These are phyloP conservation scores for Chrysochloris asiatica DNA, from an alignment of 2,113 vertebrate genomes.

Conservation along the genomic window DNA sequence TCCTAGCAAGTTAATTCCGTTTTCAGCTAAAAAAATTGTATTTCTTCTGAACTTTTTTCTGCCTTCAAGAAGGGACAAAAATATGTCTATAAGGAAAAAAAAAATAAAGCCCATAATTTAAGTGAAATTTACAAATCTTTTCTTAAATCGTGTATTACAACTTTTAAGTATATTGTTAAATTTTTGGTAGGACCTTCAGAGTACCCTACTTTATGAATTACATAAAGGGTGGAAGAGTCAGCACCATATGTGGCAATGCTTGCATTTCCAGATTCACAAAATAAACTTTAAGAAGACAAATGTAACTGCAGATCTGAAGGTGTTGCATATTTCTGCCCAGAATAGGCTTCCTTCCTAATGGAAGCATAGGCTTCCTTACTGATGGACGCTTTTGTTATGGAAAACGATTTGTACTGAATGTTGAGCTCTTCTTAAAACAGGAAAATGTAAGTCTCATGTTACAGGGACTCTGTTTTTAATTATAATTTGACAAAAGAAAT, in stretches of 20 bases:
- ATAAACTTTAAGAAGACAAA: slow-evolving; percentile 55
- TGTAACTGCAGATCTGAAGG: slow-evolving; percentile 71
- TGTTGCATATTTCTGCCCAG: slow-evolving; percentile 73
- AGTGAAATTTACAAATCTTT: slow-evolving; percentile 43
- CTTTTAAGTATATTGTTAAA: slow-evolving; percentile 60
- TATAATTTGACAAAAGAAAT: slow-evolving; percentile 89
- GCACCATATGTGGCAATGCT: slow-evolving; percentile 13
- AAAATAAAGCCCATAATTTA: slow-evolving; percentile 66
- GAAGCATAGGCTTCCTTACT: too few species aligned
- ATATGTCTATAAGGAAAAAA: slow-evolving; percentile 64
- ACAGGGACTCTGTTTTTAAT: slow-evolving; percentile 85
- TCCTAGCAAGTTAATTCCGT: slow-evolving; percentile 36
- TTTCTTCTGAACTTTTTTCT: slow-evolving; percentile 55
- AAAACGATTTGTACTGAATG: slow-evolving; percentile 81
- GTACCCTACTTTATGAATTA: slow-evolving; percentile 16
- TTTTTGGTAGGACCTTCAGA: slow-evolving; percentile 61
- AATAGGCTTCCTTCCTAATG: slow-evolving; percentile 69
- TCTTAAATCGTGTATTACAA: slow-evolving; percentile 50
- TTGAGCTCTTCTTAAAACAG: slow-evolving; percentile 76
- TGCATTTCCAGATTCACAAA: slow-evolving; percentile 51
- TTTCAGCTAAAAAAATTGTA: background rate
- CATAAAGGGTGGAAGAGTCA: slow-evolving; percentile 21
- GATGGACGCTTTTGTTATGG: slow-evolving; percentile 75
- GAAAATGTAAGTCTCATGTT: slow-evolving; percentile 84
- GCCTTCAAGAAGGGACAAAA: slow-evolving; percentile 67